Base-by-base conservation (phyloP, 2,888 invertebrate species). In the Scaptomyza cyrtandrae region DNA sequence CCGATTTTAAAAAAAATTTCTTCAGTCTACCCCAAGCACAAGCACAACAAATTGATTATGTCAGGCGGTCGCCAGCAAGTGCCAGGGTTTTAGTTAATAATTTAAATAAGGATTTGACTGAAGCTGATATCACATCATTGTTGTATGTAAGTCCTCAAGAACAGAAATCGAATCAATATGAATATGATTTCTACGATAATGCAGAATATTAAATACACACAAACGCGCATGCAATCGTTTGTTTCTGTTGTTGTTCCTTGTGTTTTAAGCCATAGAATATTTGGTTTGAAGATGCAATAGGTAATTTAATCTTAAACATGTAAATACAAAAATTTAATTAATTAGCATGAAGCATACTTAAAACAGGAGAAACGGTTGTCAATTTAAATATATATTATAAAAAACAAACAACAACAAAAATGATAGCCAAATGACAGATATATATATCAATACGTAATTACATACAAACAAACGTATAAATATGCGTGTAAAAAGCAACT, bases 291-390 rank as follows among this genome's bases (percentile, higher is more conserved):
- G 33, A 6, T 33, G 43, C 16, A 9, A 13, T 27, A 0, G 16
- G 14, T 39, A 7, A 11, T 16, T 44, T 24, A 19, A n/a, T 39
- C 39, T 14, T 0, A 11, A 11, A 29, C 13, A 45, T 71, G 63
- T 77, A 74, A 52, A 71, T 61, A 71, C 44, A 33, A 24, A 39
- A 49, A 45, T 41, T 33, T 27, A 56, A 24, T 39, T 24, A 24
- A 16, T 39, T 39, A 41, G 16, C 43, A 56, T 48, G 14, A 70
- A 49, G 14, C 14, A 43, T 39, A 71, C 39, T 19, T 46, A 16
- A 39, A 64, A 43, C 45, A 67, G 57, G 35, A 62, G 27, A 50
- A 66, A 71, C 45, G 57, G 54, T 76, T 74, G 71, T 74, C 76
- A 71, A 65, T 74, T 74, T 27, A 61, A 46, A 37, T 41, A 24